Base-by-base conservation (phyloP, 2,797 vertebrate genomes). In the Centroberyx gerrardi region DNA sequence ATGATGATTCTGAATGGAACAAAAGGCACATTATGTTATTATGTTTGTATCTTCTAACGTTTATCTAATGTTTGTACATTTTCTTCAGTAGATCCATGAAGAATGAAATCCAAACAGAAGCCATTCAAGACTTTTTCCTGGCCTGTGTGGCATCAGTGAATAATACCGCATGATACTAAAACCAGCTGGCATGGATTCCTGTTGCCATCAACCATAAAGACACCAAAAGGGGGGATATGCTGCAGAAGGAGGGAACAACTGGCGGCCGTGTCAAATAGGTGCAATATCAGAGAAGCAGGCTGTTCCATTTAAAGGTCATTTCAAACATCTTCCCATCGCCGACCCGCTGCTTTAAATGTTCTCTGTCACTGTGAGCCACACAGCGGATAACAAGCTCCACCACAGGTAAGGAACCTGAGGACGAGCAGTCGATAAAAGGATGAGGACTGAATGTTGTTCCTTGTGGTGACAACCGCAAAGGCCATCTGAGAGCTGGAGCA, bases 301-400 rank as follows among this genome's bases (percentile, higher is more conserved):
- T 14, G 6, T 2, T 1, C 13, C 38, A 52, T 61, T 40, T 76
- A 63, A 82, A 87, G 82, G 82, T 85, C 49, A 76, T 52, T 65
- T 82, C 70, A 62, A 46, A 68, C 6, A 13, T 61, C 72, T 44
- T 15, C n/a, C 36, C 28, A 38, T 72, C 67, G 77, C 29, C 51
- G 17, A 62, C 49, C 44, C 36, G 55, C 42, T 67, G 62, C 46
- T 76, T 38, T 8, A 1, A n/a, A 38, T 48, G 27, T 62, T 55
- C 52, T 31, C 36, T 60, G 48, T 40, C 58, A 28, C 46, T 62
- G 60, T 83, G 63, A 58, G 42, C 63, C 69, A 59, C 38, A 33
- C 33, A 18, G 62, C 46, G 29, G 40, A 69, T 70, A 74, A 71
- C 51, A 55, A 75, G 71, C 28, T 31, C 17, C 12, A 27, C 42